Percentiles rank a stretch among this genome's conserved stretches.
Evolutionary conservation across 2,888 invertebrate species (phyloP).

Genomic region (Ferrisia virgata): DNA sequence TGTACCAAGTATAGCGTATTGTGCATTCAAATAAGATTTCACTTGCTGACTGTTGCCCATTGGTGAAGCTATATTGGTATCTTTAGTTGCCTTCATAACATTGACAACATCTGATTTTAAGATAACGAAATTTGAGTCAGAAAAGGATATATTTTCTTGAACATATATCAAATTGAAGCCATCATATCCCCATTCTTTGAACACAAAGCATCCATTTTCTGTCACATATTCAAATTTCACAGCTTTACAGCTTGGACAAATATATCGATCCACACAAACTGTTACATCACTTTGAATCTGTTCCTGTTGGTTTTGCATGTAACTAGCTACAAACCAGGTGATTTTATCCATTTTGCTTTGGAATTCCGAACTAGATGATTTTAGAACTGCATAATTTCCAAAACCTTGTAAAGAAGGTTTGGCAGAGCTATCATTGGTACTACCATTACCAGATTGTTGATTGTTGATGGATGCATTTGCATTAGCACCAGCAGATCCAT

Average conservation of each 20-base stretch:
- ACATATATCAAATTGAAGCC: not conserved
- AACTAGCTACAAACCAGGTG: not conserved
- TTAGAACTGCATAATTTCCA: not conserved
- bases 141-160: not conserved
- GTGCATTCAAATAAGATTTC: not conserved
- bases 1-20: not conserved
- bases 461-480: not conserved
- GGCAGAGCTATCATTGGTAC: not conserved
- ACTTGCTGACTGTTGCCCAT: not conserved
- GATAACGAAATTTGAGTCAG: not conserved
- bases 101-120: not conserved
- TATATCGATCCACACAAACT: not conserved
- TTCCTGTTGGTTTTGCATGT: not conserved
- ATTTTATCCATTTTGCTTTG: not conserved
- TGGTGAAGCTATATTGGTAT: not conserved
- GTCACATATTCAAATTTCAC: not conserved
- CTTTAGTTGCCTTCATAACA: not conserved
- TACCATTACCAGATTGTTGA: not conserved
- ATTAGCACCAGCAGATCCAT: not conserved
- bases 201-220: not conserved
- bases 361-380: not conserved
- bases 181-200: not conserved
- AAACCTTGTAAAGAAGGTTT: not conserved
- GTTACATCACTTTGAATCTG: not conserved
- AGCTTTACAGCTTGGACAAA: not conserved